A percentile compares a stretch with the other conserved stretches of the same genome.
phyloP scores from a whole-genome alignment of 2,797 vertebrate genomes.

The Pseudochirops cupreus region DNA sequence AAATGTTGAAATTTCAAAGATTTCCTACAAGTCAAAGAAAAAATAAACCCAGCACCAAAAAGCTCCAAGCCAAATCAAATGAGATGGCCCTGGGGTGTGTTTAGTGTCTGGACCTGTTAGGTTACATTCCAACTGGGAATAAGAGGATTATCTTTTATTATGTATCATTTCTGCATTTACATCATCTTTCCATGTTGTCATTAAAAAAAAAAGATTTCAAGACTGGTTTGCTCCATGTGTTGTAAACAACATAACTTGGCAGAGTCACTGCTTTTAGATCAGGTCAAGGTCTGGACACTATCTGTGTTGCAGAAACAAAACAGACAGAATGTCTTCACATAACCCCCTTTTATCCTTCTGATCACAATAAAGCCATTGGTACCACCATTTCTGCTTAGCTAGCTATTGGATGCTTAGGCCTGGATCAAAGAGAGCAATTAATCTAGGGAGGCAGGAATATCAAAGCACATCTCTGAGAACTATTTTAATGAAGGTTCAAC shows the following conservation, averaged over 20 bases:
- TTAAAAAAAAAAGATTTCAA: conserved; percentile 81
- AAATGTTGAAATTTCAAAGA: conserved; percentile 67
- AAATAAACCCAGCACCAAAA: conserved; percentile 65
- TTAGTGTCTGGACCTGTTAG: conserved; percentile 76
- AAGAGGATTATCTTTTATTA: conserved; percentile 75
- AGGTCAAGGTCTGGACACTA: conserved; percentile 86
- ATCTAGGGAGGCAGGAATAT: conserved; percentile 15
- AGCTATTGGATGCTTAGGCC: conserved; percentile 14
- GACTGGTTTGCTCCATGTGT: conserved; percentile 82
- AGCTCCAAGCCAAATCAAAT: conserved; percentile 73
- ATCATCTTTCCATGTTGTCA: conserved; percentile 77
- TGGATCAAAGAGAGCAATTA: conserved; percentile 37
- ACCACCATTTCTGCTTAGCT: conserved; percentile 22
- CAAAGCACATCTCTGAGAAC: conserved; percentile 41
- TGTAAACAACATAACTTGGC: conserved; percentile 85
- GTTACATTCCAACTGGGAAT: conserved; percentile 78
- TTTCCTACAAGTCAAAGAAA: conserved; percentile 65
- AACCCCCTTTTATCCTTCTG: conserved; percentile 35
- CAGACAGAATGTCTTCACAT: conserved; percentile 81
- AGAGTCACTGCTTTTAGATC: conserved; percentile 83
- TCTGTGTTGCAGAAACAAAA: conserved; percentile 85
- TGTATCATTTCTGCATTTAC: conserved; percentile 77
- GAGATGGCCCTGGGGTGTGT: conserved; percentile 77
- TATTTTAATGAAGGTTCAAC: conserved; percentile 49
- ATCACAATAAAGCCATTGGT: conserved; percentile 20